A percentile compares a stretch with the other conserved stretches of the same genome.
phyloP scores from a whole-genome alignment of 2,888 invertebrate genomes.

The Nephrotoma flavescens region DNA sequence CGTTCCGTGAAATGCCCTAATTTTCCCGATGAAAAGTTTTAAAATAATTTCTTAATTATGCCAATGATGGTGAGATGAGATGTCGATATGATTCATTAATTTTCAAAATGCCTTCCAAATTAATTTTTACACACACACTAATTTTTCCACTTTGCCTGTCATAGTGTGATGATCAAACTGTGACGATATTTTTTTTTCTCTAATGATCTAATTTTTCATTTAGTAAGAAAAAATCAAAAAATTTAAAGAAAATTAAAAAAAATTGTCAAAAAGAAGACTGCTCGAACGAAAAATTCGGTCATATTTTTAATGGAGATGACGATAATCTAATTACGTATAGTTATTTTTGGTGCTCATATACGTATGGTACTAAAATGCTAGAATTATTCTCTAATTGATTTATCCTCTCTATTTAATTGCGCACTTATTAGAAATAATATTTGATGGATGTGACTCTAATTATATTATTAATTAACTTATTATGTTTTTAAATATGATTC shows the following conservation, averaged over 20 bases:
- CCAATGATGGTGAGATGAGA: background rate
- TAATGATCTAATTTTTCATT: background rate
- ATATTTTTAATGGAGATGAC: background rate
- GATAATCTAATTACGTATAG: background rate
- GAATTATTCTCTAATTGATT: background rate
- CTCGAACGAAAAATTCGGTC: background rate
- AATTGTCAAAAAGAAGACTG: background rate
- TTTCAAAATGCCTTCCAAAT: background rate
- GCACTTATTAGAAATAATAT: background rate
- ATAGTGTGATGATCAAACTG: background rate
- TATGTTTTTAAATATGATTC: background rate
- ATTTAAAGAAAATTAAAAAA: background rate
- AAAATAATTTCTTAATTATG: background rate
- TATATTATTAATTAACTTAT: background rate
- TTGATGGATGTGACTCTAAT: background rate
- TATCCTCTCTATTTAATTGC: background rate
- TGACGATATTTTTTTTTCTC: background rate
- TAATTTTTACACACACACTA: background rate
- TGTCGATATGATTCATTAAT: background rate
- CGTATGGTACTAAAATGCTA: background rate
- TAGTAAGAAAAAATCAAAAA: background rate
- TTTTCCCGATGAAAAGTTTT: background rate
- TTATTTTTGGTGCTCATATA: background rate
- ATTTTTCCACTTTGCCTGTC: background rate
- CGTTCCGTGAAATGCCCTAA: background rate